These are phyloP conservation scores for Lophochroa leadbeateri DNA, from an alignment of 2,113 vertebrate species.

Conservation along the genomic window DNA sequence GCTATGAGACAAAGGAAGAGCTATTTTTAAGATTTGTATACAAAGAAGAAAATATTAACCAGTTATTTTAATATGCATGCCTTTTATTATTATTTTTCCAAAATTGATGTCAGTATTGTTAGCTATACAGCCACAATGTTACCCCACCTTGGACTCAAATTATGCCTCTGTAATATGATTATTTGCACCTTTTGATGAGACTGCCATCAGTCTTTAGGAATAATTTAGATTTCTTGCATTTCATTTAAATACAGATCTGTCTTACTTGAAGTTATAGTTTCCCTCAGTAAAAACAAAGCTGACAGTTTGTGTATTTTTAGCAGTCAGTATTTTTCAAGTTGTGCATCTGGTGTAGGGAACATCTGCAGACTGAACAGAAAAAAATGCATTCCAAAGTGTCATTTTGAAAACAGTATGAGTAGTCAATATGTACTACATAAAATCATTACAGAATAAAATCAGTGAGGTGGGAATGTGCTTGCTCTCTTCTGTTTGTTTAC, in stretches of 20 bases:
- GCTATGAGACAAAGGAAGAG: neutral
- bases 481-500: neutral
- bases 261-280: neutral
- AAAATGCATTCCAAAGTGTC: neutral
- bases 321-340: conserved; percentile 23
- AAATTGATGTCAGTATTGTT: neutral
- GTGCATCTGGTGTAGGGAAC: conserved; percentile 22
- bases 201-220: neutral
- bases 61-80: neutral
- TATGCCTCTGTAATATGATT: neutral
- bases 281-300: neutral
- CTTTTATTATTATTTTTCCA: neutral
- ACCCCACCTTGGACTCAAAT: neutral
- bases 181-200: neutral
- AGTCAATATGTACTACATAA: neutral
- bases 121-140: neutral
- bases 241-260: neutral
- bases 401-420: neutral
- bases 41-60: neutral
- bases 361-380: neutral
- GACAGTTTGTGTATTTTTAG: conserved; percentile 38
- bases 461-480: neutral
- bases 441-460: neutral
- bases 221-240: neutral
- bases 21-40: neutral